These are phyloP conservation scores for Polydrusus pterygomalis DNA, from an alignment of 2,888 invertebrate species.

Conservation along the genomic window DNA sequence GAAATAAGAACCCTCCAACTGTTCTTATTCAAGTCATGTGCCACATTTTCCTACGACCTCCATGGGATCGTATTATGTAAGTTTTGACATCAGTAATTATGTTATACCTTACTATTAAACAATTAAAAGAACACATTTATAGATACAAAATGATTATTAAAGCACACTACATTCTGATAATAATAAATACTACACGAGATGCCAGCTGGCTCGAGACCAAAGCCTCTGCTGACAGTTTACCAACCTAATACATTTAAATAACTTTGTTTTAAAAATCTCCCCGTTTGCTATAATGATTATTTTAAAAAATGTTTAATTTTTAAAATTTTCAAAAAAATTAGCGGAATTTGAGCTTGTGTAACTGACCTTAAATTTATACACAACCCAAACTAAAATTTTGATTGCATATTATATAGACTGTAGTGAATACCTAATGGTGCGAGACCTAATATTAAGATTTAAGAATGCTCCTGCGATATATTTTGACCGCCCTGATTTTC, in stretches of 20 bases:
- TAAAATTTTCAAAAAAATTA: too few relatives aligned
- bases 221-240: conserved; percentile 44
- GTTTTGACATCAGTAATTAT: conserved; percentile 61
- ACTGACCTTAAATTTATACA: neutral
- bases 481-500: too few relatives aligned
- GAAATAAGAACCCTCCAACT: conserved; percentile 79
- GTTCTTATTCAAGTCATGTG: conserved; percentile 82
- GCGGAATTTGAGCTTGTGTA: neutral
- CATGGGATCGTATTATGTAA: conserved; percentile 86
- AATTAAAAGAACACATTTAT: conserved; percentile 5
- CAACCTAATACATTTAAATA: conserved; percentile 43
- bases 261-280: conserved; percentile 40
- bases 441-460: too few relatives aligned
- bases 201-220: conserved; percentile 51
- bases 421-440: too few relatives aligned
- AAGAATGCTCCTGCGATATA: too few relatives aligned
- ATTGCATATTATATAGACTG: too few relatives aligned
- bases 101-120: neutral
- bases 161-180: conserved; percentile 41
- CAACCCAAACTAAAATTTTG: too few relatives aligned
- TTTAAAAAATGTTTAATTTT: conserved; percentile 6
- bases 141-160: conserved; percentile 31
- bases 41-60: conserved; percentile 83
- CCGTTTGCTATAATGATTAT: conserved; percentile 17
- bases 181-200: conserved; percentile 42